Base-by-base conservation (phyloP, 2,888 invertebrate species). In the Phania funesta region DNA sequence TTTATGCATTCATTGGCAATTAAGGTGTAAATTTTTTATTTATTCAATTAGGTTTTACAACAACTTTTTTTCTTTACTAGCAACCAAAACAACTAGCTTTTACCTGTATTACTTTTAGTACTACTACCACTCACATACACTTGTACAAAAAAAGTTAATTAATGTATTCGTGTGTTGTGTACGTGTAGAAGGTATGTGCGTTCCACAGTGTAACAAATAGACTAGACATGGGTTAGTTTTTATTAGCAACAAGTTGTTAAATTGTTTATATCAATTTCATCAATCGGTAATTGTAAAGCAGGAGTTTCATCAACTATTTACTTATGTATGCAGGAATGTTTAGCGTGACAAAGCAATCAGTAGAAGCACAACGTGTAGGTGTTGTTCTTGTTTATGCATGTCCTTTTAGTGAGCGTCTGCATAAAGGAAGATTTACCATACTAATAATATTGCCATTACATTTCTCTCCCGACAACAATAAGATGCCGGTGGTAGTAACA, bases 11-110 rank as follows among this genome's bases (percentile, higher is more conserved):
- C 80, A 58, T 68, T 73, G 68, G 71, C 77, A 77, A 81, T 81
- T 81, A 81, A 81, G 81, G 81, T 81, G 81, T 81, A 81, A 71
- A 73, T 77, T 73, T 81, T 67, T 77, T 81, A 77, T 81, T 81
- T 81, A 81, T 81, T 77, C 81, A 81, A 81, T 81, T 81, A 81
- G 73, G 73, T 76, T 67, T 62, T 41, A 68, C 76, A 67, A 50
- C 35, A 35, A 48, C 13, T 35, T 46, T n/a, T 54, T 41, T 62
- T 16, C 11, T n/a, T n/a, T n/a, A n/a, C n/a, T n/a, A 35, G 3
- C 22, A 38, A 56, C 16, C 44, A 56, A 64, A 29, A 32, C 58
- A 46, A 44, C 6, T 8, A 26, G 20, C 44, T 38, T 58, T 35
- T 58, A 48, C 44, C 50, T 71, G 24, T 18, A 56, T 48, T 32